Evolutionary conservation across 2,888 invertebrate genomes (phyloP), one percentile per base, ranked within the genome.

Genomic region (Pollenia griseotomentosa): DNA sequence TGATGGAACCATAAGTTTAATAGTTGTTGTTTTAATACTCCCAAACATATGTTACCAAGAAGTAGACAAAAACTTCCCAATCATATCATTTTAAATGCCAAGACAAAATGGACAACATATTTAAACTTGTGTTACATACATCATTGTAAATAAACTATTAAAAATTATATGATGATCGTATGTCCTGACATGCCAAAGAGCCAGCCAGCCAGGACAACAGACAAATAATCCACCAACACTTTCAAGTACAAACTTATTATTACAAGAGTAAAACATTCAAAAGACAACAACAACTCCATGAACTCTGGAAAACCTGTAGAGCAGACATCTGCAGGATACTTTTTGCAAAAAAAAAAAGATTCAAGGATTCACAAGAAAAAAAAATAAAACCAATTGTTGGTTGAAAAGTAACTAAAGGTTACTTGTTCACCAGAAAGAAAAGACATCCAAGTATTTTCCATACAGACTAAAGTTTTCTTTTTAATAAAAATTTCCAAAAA

Each of bases 281-380:
- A 65, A 6, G 46, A 59, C 14, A 51, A 46, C 44, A 73, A 59
- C 44, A 19, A 70, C 40, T 40, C 14, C 11, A 59, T 14, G 14
- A 80, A 65, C 40, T 55, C 57, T 73, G 65, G 48, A 65, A 44
- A 65, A 81, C 80, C 80, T 81, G 80, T 81, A 81, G 80, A 81
- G 65, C 51, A 73, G 65, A 81, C 65, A 81, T 81, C 80, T 81
- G 80, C 80, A 81, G 73, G 63, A 73, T 71, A 63, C 63, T 63
- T 63, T 55, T 65, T 14, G n/a, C 61, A 63, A 80, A 48, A 16
- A 48, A n/a, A n/a, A n/a, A 61, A 48, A 55, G 44, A 74, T n/a
- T 12, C 16, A 74, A 80, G 61, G 16, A 71, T 63, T n/a, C 44
- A 65, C 51, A 73, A 63, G 16, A 14, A 68, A 68, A 48, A 12